Conservation (phyloP, 2,113 vertebrate genomes). For the Otolemur garnettii region DNA sequence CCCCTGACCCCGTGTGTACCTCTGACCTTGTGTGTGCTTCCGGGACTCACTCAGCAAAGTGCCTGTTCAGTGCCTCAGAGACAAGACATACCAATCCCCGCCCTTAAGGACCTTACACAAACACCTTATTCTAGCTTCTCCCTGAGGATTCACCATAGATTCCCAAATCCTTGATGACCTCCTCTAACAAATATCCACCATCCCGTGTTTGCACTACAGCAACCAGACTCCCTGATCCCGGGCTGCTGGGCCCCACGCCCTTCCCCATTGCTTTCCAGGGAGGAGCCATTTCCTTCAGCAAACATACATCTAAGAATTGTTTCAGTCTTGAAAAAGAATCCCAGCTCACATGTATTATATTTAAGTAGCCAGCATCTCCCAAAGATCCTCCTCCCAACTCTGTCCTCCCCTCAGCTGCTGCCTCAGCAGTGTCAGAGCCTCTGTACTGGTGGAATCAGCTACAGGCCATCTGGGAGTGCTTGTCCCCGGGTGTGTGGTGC, state of each 20-base stretch:
- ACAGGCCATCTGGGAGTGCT: background rate
- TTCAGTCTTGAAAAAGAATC: background rate
- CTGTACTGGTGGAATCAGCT: background rate
- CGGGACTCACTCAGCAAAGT: background rate
- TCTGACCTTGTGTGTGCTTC: background rate
- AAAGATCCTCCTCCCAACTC: background rate
- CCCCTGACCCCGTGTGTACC: too few relatives aligned
- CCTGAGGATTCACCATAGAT: background rate
- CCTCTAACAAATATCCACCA: background rate
- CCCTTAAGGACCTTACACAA: background rate
- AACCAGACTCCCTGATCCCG: fast-evolving
- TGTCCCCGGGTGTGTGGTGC: fast-evolving
- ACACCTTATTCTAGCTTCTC: background rate
- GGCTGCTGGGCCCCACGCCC: fast-evolving
- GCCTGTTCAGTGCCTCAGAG: background rate
- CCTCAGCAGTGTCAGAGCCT: background rate
- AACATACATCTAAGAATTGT: background rate
- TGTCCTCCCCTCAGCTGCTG: fast-evolving
- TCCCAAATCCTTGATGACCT: background rate
- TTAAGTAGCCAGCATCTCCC: background rate
- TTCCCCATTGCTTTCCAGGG: background rate
- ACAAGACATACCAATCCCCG: background rate
- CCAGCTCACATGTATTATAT: background rate
- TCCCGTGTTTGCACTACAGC: background rate
- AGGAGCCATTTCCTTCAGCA: background rate